Conservation (phyloP, 2,797 vertebrate species). For the Protonibea diacanthus region DNA sequence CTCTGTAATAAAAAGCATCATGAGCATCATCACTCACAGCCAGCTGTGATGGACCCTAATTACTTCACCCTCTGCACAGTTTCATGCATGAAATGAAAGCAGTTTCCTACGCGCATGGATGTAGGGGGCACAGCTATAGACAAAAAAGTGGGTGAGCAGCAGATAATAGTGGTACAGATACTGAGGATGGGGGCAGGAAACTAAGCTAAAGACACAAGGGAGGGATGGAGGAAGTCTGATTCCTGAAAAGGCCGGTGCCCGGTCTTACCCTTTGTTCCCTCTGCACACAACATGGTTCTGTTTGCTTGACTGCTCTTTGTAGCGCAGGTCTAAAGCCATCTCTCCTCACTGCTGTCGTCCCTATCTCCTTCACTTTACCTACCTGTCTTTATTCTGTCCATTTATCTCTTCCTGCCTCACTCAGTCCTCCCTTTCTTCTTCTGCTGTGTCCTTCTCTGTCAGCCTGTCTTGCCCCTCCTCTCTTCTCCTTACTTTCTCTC, state of each 20-base stretch:
- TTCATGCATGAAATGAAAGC: conserved; percentile 68
- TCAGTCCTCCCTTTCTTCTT: conserved; percentile 50
- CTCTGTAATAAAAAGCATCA: conserved; percentile 65
- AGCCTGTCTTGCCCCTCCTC: conserved; percentile 50
- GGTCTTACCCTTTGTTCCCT: conserved; percentile 38
- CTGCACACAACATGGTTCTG: conserved; percentile 41
- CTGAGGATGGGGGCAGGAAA: conserved; percentile 28
- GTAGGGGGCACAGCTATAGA: conserved; percentile 14
- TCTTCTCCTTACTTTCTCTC: conserved; percentile 49
- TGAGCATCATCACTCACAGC: conserved; percentile 57
- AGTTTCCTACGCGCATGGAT: conserved; percentile 41
- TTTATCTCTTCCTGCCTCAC: conserved; percentile 68
- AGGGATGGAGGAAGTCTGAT: conserved; percentile 40
- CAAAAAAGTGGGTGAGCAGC: conserved; percentile 22
- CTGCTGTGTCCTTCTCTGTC: conserved; percentile 73
- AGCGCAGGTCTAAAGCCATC: conserved; percentile 59
- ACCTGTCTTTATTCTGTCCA: conserved; percentile 54
- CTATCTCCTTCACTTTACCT: conserved; percentile 67
- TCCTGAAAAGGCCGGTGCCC: conserved; percentile 30
- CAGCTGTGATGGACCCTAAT: conserved; percentile 64
- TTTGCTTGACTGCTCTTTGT: conserved; percentile 59
- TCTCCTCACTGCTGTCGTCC: conserved; percentile 43
- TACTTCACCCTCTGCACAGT: conserved; percentile 60
- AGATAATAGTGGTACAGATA: conserved; percentile 34
- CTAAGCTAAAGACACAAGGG: conserved; percentile 39